These are phyloP conservation scores for Pammene fasciana DNA, from an alignment of 2,888 invertebrate species.

Conservation along the genomic window DNA sequence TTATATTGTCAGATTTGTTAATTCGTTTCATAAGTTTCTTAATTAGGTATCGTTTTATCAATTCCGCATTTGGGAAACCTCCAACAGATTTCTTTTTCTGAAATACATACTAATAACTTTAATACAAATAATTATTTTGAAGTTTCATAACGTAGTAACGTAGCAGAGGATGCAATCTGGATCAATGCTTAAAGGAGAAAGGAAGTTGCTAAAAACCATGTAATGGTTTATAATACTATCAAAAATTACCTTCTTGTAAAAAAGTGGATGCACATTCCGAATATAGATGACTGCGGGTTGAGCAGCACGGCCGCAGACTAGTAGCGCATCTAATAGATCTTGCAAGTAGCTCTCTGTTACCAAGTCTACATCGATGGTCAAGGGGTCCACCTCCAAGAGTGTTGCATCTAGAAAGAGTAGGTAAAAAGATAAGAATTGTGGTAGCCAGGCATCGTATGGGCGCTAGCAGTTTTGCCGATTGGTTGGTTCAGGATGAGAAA, in stretches of 20 bases:
- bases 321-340: conserved; percentile 50
- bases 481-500: too few species aligned
- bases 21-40: conserved; percentile 59
- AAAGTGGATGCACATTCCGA: conserved; percentile 60
- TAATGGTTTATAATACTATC: too few species aligned
- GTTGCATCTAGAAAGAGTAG: conserved; percentile 56
- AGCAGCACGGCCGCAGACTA: conserved; percentile 57
- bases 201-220: too few species aligned
- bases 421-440: too few species aligned
- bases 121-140: too few species aligned
- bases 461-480: too few species aligned
- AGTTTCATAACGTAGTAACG: too few species aligned
- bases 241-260: conserved; percentile 58
- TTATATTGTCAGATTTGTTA: conserved; percentile 60
- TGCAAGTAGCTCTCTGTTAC: conserved; percentile 49
- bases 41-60: conserved; percentile 54
- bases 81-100: conserved; percentile 16
- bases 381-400: conserved; percentile 62
- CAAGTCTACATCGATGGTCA: conserved; percentile 48
- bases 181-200: too few species aligned
- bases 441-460: too few species aligned
- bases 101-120: not conserved
- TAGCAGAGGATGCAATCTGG: too few species aligned
- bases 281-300: conserved; percentile 68
- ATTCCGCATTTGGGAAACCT: conserved; percentile 41